A percentile compares a stretch with the other conserved stretches of the same genome.
Conservation (phyloP, 2,113 vertebrate genomes). For the Cairina moschata region DNA sequence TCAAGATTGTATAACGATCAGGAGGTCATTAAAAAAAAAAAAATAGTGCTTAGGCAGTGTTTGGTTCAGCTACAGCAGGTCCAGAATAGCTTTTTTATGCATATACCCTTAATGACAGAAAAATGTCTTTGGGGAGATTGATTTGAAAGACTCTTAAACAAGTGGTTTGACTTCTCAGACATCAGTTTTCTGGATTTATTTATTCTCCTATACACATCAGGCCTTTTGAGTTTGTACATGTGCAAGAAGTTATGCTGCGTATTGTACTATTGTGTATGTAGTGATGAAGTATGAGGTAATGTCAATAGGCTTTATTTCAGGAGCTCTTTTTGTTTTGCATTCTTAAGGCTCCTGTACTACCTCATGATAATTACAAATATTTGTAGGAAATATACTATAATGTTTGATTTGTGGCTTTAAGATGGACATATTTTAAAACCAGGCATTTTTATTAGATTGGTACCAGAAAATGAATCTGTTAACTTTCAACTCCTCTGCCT, state of each 20-base stretch:
- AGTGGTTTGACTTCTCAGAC: neutral
- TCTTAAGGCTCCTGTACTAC: constrained; percentile 60
- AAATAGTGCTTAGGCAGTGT: constrained; percentile 18
- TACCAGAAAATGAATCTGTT: constrained; percentile 56
- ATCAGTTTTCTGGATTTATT: neutral
- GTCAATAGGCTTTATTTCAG: neutral
- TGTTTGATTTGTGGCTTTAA: constrained; percentile 45
- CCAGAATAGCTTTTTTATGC: neutral
- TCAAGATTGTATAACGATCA: constrained; percentile 74
- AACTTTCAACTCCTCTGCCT: constrained; percentile 28
- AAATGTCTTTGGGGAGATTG: neutral
- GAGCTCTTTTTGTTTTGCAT: constrained; percentile 41
- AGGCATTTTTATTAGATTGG: constrained; percentile 52
- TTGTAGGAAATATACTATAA: constrained; percentile 33
- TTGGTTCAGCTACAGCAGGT: neutral
- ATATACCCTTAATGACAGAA: neutral
- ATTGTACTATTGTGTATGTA: neutral
- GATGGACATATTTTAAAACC: constrained; percentile 42
- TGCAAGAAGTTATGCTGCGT: neutral
- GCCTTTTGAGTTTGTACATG: neutral
- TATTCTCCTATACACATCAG: neutral
- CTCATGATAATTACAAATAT: constrained; percentile 67
- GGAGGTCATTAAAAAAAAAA: constrained; percentile 70
- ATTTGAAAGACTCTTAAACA: constrained; percentile 26
- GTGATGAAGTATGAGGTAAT: constrained; percentile 14